phyloP scores from a whole-genome alignment of 2,888 invertebrate species.

The Trypoxylon attenuatum region DNA sequence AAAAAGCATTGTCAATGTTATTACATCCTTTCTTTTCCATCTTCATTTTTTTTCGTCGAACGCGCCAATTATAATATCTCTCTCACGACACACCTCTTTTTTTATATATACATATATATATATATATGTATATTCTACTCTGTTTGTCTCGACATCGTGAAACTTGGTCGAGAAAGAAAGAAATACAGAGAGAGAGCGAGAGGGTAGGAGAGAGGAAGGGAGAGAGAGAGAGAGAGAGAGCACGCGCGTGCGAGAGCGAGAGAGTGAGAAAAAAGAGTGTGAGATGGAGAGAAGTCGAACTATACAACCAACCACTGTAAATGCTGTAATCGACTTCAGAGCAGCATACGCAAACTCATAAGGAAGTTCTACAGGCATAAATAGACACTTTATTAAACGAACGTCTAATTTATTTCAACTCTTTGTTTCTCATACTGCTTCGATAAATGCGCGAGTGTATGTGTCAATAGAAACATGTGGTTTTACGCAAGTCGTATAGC shows the following conservation, averaged over 20 bases:
- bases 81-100: conserved; percentile 32
- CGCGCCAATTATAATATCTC: neutral
- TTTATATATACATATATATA: conserved; percentile 28
- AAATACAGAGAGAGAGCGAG: neutral
- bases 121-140: conserved; percentile 46
- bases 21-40: conserved; percentile 26
- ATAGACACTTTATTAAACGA: conserved; percentile 62
- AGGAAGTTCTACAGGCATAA: conserved; percentile 59
- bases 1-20: conserved; percentile 31
- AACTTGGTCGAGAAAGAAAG: conserved; percentile 42
- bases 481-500: neutral
- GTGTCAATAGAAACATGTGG: neutral
- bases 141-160: conserved; percentile 52
- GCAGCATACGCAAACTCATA: conserved; percentile 45
- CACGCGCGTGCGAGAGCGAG: neutral
- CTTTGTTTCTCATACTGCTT: conserved; percentile 26
- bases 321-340: conserved; percentile 56
- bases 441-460: neutral
- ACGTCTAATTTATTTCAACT: conserved; percentile 65
- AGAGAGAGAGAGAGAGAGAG: neutral
- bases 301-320: conserved; percentile 56
- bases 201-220: neutral
- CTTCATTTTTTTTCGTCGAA: conserved; percentile 25
- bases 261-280: conserved; percentile 1
- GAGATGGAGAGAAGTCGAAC: conserved; percentile 15